phyloP scores from a whole-genome alignment of 2,888 invertebrate genomes.

The Trichogramma dendrolimi region DNA sequence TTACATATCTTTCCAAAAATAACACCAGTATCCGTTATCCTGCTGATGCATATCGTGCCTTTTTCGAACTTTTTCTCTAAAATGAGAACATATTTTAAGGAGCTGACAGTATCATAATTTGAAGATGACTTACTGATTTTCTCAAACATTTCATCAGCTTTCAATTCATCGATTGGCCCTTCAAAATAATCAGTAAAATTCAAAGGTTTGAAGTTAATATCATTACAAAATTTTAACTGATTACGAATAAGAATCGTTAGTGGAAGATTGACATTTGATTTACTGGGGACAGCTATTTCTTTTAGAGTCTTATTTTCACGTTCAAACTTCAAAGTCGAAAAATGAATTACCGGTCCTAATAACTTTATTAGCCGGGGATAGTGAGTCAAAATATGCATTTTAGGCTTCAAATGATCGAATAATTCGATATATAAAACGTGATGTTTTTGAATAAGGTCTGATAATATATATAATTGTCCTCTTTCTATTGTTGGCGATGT shows the following conservation, averaged over 20 bases:
- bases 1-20: constrained; percentile 23
- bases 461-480: constrained; percentile 13
- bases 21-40: constrained; percentile 19
- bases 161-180: constrained; percentile 12
- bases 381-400: constrained; percentile 19
- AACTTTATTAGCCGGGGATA: background rate
- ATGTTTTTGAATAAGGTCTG: constrained; percentile 12
- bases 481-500: constrained; percentile 18
- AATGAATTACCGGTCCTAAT: background rate
- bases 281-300: constrained; percentile 17
- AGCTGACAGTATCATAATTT: constrained; percentile 8
- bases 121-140: constrained; percentile 7
- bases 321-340: background rate
- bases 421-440: constrained; percentile 18
- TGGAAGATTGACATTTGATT: constrained; percentile 19
- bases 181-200: constrained; percentile 17
- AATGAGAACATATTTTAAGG: constrained; percentile 21
- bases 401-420: constrained; percentile 20
- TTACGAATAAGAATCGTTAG: constrained; percentile 20
- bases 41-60: constrained; percentile 20
- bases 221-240: constrained; percentile 21
- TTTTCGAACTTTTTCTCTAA: constrained; percentile 18
- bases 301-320: constrained; percentile 22
- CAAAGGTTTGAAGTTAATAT: too few relatives aligned
- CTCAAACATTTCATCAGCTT: constrained; percentile 3